A percentile compares a stretch with the other conserved stretches of the same genome.
These are phyloP conservation scores for Cotesia glomerata DNA, from an alignment of 1,140 invertebrate species.

Conservation along the genomic window DNA sequence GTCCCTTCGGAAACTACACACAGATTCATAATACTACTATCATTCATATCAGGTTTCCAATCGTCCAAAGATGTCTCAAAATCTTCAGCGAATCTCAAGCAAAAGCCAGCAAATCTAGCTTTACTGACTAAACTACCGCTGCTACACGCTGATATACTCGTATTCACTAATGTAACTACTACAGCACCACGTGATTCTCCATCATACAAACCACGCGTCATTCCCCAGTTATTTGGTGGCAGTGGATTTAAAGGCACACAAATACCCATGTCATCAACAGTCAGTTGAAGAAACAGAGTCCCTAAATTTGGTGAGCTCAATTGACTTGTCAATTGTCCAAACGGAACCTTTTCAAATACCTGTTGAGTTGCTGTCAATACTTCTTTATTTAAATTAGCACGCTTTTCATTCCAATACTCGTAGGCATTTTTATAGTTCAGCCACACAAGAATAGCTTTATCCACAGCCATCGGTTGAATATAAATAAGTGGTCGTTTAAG, in stretches of 20 bases:
- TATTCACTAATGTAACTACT: constrained; percentile 92
- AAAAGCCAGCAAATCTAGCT: constrained; percentile 85
- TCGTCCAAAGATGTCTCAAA: constrained; percentile 96
- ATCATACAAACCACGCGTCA: constrained; percentile 73
- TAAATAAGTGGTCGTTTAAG: constrained; percentile 91
- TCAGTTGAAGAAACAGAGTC: constrained; percentile 91
- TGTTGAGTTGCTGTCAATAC: constrained; percentile 84
- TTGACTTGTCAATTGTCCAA: constrained; percentile 78
- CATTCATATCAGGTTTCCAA: constrained; percentile 91
- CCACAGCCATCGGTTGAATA: constrained; percentile 93
- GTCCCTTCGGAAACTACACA: constrained; percentile 97
- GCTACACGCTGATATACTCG: constrained; percentile 87
- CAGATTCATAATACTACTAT: constrained; percentile 88
- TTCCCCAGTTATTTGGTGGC: constrained; percentile 71
- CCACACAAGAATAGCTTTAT: constrained; percentile 96
- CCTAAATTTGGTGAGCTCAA: constrained; percentile 78
- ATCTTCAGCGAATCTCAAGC: constrained; percentile 93
- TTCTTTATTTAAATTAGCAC: constrained; percentile 85
- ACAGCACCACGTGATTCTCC: constrained; percentile 86
- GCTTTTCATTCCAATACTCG: constrained; percentile 97
- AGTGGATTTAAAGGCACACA: constrained; percentile 89
- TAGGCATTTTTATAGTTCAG: constrained; percentile 98
- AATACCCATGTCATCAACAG: constrained; percentile 96
- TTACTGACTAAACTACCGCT: constrained; percentile 80
- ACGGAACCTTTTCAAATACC: constrained; percentile 75